Base-by-base conservation (phyloP, 1,140 invertebrate species). In the Ditylenchus dipsaci region DNA sequence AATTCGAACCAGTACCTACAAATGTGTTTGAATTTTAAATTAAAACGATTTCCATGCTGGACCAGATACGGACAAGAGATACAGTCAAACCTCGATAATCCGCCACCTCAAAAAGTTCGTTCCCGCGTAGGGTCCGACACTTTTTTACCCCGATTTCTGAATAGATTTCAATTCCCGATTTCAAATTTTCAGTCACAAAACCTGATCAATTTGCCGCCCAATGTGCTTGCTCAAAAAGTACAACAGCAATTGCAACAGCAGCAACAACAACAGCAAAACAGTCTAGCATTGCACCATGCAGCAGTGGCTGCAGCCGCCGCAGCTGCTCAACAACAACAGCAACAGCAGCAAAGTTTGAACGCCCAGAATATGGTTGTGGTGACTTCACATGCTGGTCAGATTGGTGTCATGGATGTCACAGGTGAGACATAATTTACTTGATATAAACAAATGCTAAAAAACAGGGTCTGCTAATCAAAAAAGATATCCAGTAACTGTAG, bases 401-500 rank as follows among this genome's bases (percentile, higher is more conserved):
- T 71, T 30, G 71, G 59, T 23, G 67, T 45, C 15, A 58, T 72
- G 17, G 69, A 71, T 33, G 49, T 60, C 15, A 57, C 68, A 15
- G 69, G 69, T 71, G 13, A 3, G 17, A 71, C 74, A 17, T 61
- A 0, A 64, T 11, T 69, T 68, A 23, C 11, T n/a, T 5, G n/a
- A n/a, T n/a, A n/a, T n/a, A n/a, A n/a, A n/a, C n/a, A n/a, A n/a
- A n/a, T n/a, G n/a, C n/a, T n/a, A n/a, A n/a, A n/a, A n/a, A n/a
- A n/a, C n/a, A n/a, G n/a, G n/a, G n/a, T n/a, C n/a, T n/a, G n/a
- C n/a, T n/a, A n/a, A n/a, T n/a, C n/a, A n/a, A n/a, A n/a, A n/a
- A n/a, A n/a, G n/a, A n/a, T n/a, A n/a, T n/a, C n/a, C n/a, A n/a
- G n/a, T n/a, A n/a, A n/a, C n/a, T n/a, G n/a, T n/a, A n/a, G n/a